Percentiles rank a stretch among this genome's conserved stretches.
Conservation (phyloP, 2,113 vertebrate species). For the Trachemys scripta region DNA sequence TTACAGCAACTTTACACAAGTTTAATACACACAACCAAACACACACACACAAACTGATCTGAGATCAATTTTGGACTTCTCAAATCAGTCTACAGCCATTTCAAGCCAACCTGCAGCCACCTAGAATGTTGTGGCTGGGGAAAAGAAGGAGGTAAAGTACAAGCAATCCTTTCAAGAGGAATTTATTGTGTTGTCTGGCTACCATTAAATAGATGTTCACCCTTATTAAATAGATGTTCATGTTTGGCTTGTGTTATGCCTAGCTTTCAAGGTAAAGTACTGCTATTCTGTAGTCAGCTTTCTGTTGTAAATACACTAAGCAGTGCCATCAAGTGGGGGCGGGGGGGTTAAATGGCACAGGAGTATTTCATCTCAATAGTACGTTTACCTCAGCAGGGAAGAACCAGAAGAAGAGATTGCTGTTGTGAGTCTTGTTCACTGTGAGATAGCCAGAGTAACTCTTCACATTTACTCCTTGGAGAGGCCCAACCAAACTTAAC, state of each 20-base stretch:
- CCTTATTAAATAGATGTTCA: background rate
- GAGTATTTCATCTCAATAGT: background rate
- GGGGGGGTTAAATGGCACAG: background rate
- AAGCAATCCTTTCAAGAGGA: constrained; percentile 6
- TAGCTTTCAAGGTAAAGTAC: constrained; percentile 10
- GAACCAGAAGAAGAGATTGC: constrained; percentile 92
- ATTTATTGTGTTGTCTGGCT: background rate
- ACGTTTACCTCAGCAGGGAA: constrained; percentile 85
- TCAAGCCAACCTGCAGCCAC: background rate
- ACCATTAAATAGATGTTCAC: constrained; percentile 36
- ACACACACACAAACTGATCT: background rate
- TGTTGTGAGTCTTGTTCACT: constrained; percentile 87
- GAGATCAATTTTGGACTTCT: constrained; percentile 12
- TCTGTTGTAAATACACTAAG: background rate
- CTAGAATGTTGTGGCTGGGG: background rate
- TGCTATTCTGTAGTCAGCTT: constrained; percentile 65
- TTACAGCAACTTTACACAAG: rapidly evolving
- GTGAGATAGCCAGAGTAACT: constrained; percentile 87
- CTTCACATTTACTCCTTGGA: constrained; percentile 81
- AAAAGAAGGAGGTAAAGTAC: background rate
- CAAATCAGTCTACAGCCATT: background rate
- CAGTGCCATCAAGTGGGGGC: background rate
- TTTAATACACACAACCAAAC: rapidly evolving
- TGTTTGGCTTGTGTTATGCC: constrained; percentile 21
- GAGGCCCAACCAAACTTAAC: constrained; percentile 80